Evolutionary conservation across 2,113 vertebrate species (phyloP).

Genomic region (Crypturellus undulatus): DNA sequence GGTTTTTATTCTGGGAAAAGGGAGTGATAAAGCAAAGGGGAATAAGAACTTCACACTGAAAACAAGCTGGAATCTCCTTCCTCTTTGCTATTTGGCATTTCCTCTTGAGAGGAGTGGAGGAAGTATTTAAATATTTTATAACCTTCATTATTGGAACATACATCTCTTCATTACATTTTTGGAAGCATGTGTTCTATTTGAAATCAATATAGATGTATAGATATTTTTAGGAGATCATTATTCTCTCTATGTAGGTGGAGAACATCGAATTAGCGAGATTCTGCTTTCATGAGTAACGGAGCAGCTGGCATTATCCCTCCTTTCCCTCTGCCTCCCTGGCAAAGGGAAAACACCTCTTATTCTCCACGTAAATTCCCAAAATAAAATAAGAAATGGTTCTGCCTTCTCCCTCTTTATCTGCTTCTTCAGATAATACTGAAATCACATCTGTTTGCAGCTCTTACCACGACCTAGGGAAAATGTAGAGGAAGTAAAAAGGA

Average conservation of each 20-base stretch:
- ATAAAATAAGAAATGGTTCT: constrained; percentile 18
- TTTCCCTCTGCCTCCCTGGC: not conserved
- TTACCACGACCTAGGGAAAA: not conserved
- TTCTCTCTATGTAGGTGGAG: constrained; percentile 65
- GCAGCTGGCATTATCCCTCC: constrained; percentile 46
- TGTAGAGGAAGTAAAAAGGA: not conserved
- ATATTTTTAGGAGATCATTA: constrained; percentile 65
- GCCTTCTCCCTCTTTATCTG: not conserved
- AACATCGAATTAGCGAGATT: constrained; percentile 56
- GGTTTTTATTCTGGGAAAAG: constrained; percentile 68
- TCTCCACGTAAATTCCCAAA: constrained; percentile 26
- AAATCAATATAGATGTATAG: constrained; percentile 54
- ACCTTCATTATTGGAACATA: constrained; percentile 60
- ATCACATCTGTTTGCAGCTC: not conserved
- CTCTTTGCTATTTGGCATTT: constrained; percentile 62
- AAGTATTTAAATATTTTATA: constrained; percentile 68
- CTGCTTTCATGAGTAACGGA: constrained; percentile 62
- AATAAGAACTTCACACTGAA: constrained; percentile 70
- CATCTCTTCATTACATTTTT: constrained; percentile 55
- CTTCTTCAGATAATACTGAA: not conserved
- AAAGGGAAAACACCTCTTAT: constrained; percentile 61
- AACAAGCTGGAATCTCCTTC: constrained; percentile 73
- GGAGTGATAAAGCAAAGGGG: constrained; percentile 65
- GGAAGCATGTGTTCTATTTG: constrained; percentile 55
- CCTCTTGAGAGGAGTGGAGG: constrained; percentile 52